Evolutionary conservation across 2,113 vertebrate genomes (phyloP), one percentile per base, ranked within the genome.

Genomic region (Muntiacus muntjak): DNA sequence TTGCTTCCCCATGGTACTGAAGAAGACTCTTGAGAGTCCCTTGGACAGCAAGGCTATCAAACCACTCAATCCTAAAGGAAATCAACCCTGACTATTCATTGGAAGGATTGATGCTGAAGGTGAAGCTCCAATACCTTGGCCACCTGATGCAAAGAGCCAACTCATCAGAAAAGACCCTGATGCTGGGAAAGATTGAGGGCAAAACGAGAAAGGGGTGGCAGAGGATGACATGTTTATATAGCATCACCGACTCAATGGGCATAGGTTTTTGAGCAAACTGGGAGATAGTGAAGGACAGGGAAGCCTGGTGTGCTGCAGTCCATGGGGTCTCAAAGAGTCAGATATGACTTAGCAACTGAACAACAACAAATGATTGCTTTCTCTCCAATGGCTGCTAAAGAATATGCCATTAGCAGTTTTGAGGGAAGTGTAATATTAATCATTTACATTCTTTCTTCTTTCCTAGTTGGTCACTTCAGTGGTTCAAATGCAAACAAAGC

Each of bases 401-500:
- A 90, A 21, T 40, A 10, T 7, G 40, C 76, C 40, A 9, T 50
- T 21, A 84, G 71, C 64, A 60, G 84, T 50, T 81, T 91, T 88
- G 67, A 26, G 15, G n/a, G 25, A 71, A 30, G 26, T 45, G 14
- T 26, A 76, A 26, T 14, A n/a, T 26, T 52, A 55, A 55, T 90
- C 23, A 94, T 92, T 93, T 82, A 47, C 40, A 71, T 87, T 96
- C 94, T 55, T 76, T 58, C 15, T 87, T 95, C 62, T 50, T 85
- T 50, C 83, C 40, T 95, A 58, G 28, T 25, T 89, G 33, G 43
- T 89, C 82, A 91, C 43, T 52, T 92, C 40, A 28, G 7, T 23
- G 17, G 52, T 82, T 94, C 81, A 40, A 67, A 93, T 94, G 87
- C 58, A 96, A 87, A 83, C 62, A 78, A 94, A 94, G 93, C 52